Evolutionary conservation across 2,797 vertebrate genomes (phyloP), one percentile per base, ranked within the genome.

Genomic region (Podarcis siculus): DNA sequence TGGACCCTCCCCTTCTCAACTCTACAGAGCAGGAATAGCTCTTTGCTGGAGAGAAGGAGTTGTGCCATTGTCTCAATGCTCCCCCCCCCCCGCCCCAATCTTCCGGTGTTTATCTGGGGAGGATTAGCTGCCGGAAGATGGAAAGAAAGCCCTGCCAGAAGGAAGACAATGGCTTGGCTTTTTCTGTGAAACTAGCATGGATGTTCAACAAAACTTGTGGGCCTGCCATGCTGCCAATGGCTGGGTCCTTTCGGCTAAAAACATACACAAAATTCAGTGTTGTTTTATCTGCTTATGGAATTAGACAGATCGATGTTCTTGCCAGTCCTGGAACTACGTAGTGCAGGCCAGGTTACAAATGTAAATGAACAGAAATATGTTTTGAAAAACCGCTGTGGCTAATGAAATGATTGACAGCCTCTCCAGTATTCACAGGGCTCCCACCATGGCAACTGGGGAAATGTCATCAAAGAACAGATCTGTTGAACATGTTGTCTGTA

Each of bases 401-500:
- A 19, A 72, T 1, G 0, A 78, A 23, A 8, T 76, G 82, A 89
- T 32, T 90, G 88, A 58, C 12, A 86, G 76, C 58, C 81, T 83
- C 10, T 84, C 58, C 21, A 37, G 21, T 1, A 88, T 42, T 35
- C n/a, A 42, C 27, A 17, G 0, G 58, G 81, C 64, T 49, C 66
- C 17, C 19, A 19, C 2, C 21, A 7, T 58, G 71, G 58, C 15
- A 82, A 85, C 73, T 85, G 39, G 89, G 86, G 87, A 92, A 93
- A 89, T 77, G 64, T 77, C 75, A 35, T 35, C 84, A 71, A 9
- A 0, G 55, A 66, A 86, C 45, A 64, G 10, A 35, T 72, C 23
- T 55, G 0, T 82, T 84, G 67, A 87, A 79, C 30, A 75, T 75
- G 78, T 75, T 81, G 79, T 32, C 89, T 90, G 77, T 88, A 86